Base-by-base conservation (phyloP, 2,113 vertebrate species). In the Otus sunia region DNA sequence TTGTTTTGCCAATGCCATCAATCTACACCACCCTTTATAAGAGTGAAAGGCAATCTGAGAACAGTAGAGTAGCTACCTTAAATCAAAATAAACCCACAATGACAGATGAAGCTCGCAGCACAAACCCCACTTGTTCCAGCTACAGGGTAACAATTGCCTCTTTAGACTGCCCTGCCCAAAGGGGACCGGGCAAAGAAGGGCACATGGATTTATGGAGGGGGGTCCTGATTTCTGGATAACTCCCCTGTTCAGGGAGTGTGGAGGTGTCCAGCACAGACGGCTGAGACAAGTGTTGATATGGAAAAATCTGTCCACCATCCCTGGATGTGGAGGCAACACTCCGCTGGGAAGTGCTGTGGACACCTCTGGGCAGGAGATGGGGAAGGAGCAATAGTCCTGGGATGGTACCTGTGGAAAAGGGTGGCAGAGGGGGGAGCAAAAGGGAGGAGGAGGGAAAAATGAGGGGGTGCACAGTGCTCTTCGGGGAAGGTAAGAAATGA, bases 81-180 rank as follows among this genome's bases (percentile, higher is more conserved):
- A 94, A 85, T 91, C 55, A 85, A 86, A 92, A 94, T 60, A 96
- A 94, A 64, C n/a, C 56, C 74, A 60, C 25, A 55, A 73, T 36
- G 68, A 53, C 43, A 55, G 58, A 72, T 63, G 74, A 68, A 63
- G 52, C 43, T 77, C 5, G 3, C 12, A 52, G 66, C 64, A 95
- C 85, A 97, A 92, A 75, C 62, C 79, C 25, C 12, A 9, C 88
- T 96, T 96, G 92, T 97, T 96, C 27, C 39, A 91, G 45, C 72
- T 56, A 2, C 15, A 23, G 29, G 29, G 66, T 37, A 60, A 64
- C 56, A 64, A 64, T 26, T 19, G 8, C 9, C 37, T 77, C 73
- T 83, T 89, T 21, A 47, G 41, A 19, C 21, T 74, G 76, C 71
- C 45, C 63, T 58, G 34, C 49, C 41, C 60, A 30, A 72, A 32